These are phyloP conservation scores for Dryocosmus kuriphilus DNA, from an alignment of 2,888 invertebrate genomes.

Conservation along the genomic window DNA sequence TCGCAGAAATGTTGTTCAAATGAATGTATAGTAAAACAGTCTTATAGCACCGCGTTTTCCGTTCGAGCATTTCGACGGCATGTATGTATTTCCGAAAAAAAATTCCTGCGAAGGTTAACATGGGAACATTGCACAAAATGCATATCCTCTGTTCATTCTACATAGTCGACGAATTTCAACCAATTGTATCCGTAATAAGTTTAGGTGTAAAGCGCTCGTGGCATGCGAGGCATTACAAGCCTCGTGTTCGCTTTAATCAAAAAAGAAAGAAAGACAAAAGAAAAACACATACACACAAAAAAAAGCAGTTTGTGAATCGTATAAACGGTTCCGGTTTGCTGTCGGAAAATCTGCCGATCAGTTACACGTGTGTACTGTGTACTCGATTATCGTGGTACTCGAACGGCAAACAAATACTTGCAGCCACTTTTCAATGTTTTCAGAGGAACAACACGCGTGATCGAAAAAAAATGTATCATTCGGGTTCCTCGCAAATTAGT, in stretches of 20 bases:
- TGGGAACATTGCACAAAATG: conserved; percentile 74
- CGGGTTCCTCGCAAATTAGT: conserved; percentile 26
- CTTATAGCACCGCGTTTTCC: conserved; percentile 43
- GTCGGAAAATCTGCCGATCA: conserved; percentile 52
- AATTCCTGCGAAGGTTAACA: conserved; percentile 59
- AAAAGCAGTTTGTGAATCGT: conserved; percentile 51
- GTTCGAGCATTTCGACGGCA: conserved; percentile 51
- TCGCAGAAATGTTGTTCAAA: conserved; percentile 11
- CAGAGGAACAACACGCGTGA: conserved; percentile 6
- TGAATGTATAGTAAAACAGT: conserved; percentile 36
- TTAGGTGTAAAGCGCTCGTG: conserved; percentile 54
- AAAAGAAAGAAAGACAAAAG: conserved; percentile 55
- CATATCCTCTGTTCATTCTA: conserved; percentile 74
- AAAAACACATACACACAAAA: conserved; percentile 14
- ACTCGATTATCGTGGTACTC: conserved; percentile 43
- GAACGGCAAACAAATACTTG: conserved; percentile 35
- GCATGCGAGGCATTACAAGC: conserved; percentile 52
- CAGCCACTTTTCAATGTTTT: conserved; percentile 30
- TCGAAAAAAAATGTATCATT: conserved; percentile 9
- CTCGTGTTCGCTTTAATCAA: conserved; percentile 68
- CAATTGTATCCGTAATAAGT: conserved; percentile 62
- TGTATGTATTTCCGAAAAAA: conserved; percentile 46
- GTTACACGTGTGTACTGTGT: conserved; percentile 42
- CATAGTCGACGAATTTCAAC: conserved; percentile 64
- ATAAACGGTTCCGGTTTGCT: conserved; percentile 61